phyloP scores from a whole-genome alignment of 2,113 vertebrate genomes.

The Struthio camelus region DNA sequence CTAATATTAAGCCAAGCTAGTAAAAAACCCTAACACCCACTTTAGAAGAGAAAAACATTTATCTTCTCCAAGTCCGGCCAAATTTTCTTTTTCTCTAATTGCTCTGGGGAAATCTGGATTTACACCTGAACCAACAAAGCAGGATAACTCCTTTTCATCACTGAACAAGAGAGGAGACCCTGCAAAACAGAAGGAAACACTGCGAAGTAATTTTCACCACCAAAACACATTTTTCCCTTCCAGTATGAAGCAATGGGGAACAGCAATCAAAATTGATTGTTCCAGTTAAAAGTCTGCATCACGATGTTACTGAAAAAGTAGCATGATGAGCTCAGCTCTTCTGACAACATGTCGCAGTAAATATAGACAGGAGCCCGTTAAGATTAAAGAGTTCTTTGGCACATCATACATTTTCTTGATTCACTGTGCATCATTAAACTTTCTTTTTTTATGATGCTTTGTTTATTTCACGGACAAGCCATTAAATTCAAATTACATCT shows the following conservation, averaged over 20 bases:
- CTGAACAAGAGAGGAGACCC: not conserved
- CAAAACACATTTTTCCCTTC: constrained; percentile 8
- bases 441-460: constrained; percentile 48
- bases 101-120: not conserved
- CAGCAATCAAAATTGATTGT: constrained; percentile 34
- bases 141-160: not conserved
- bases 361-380: not conserved
- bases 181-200: not conserved
- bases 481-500: constrained; percentile 67
- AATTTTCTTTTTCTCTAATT: constrained; percentile 26
- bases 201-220: not conserved
- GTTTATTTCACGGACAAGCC: constrained; percentile 62
- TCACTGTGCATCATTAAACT: constrained; percentile 40
- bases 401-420: constrained; percentile 55
- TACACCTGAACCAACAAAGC: not conserved
- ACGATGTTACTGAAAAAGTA: not conserved
- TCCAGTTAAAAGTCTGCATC: constrained; percentile 32
- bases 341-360: not conserved
- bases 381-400: not conserved
- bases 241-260: constrained; percentile 2
- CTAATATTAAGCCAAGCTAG: not conserved
- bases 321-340: constrained; percentile 17
- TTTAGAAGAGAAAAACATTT: not conserved
- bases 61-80: not conserved
- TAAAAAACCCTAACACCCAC: not conserved